Evolutionary conservation across 2,113 vertebrate species (phyloP), one percentile per base, ranked within the genome.

Genomic region (Archocentrus centrarchus): DNA sequence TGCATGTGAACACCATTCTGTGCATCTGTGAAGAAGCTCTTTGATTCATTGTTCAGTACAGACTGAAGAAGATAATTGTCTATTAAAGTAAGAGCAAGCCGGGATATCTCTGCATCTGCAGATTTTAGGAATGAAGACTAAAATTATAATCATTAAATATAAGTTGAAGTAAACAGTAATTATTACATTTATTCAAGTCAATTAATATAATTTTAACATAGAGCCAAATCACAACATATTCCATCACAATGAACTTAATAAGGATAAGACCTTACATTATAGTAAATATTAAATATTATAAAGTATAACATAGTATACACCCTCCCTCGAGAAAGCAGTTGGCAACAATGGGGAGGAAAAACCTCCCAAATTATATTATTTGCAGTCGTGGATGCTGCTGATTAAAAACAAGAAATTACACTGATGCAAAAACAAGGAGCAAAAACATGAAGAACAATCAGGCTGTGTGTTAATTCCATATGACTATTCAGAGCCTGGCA

Each of bases 31-130:
- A 10, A 41, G 39, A 11, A 2, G 39, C 64, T 47, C 64, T 68
- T 24, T 66, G 39, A 27, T n/a, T 39, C 37, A 39, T 2, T 9
- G 37, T 10, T 39, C 39, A 0, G 39, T 0, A 5, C 1, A 47
- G 39, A 13, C 14, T 6, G 32, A 35, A 35, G 32, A 35, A 35
- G 32, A 35, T 35, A 7, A 35, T 35, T 35, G 7, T 30, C 30
- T 30, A 30, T 30, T 30, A 30, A 30, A 30, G 30, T 30, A 30
- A 30, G 30, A 30, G 30, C 13, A 0, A 64, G 8, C 0, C 62
- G 22, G 37, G 5, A 6, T 6, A 15, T 44, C 14, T 64, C 63
- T 57, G 20, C 55, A n/a, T 57, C 55, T 66, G 63, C 35, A 64
- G 11, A 68, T 8, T 11, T 24, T 1, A 47, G 24, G 39, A 3